Evolutionary conservation across 2,888 invertebrate genomes (phyloP).

Genomic region (Andrena bucephala): DNA sequence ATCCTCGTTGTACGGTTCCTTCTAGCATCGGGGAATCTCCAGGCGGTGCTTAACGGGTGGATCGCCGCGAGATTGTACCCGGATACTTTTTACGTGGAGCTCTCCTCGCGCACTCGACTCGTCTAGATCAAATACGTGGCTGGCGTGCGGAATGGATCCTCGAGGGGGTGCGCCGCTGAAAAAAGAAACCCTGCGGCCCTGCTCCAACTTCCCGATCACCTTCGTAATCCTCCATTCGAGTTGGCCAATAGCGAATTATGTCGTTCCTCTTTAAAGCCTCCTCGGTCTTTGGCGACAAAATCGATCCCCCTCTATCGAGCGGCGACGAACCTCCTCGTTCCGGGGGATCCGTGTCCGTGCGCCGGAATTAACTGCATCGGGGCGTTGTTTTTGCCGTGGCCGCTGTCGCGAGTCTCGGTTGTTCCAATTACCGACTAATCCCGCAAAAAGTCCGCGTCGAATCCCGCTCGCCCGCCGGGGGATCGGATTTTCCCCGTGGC

Average conservation of each 20-base stretch:
- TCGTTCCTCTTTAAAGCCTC: slow-evolving; percentile 48
- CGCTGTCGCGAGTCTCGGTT: slow-evolving; percentile 52
- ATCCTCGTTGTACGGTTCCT: too few species aligned
- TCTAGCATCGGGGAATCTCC: not conserved
- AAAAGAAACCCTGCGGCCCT: slow-evolving; percentile 31
- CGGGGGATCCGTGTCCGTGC: slow-evolving; percentile 27
- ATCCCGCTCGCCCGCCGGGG: slow-evolving; percentile 5
- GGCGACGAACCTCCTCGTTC: not conserved
- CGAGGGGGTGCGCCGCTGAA: not conserved
- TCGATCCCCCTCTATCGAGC: slow-evolving; percentile 20
- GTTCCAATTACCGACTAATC: slow-evolving; percentile 66
- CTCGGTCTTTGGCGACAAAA: slow-evolving; percentile 24
- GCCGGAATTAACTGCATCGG: slow-evolving; percentile 59
- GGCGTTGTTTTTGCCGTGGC: slow-evolving; percentile 54
- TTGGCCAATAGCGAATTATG: slow-evolving; percentile 66
- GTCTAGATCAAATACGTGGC: slow-evolving; percentile 41
- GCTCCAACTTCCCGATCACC: slow-evolving; percentile 66
- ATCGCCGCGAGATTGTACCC: slow-evolving; percentile 26
- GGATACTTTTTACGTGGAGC: slow-evolving; percentile 28
- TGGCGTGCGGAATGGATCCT: slow-evolving; percentile 28
- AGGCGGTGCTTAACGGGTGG: slow-evolving; percentile 21
- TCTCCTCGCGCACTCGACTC: slow-evolving; percentile 34
- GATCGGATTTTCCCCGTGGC: slow-evolving; percentile 12
- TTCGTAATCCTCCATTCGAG: slow-evolving; percentile 66
- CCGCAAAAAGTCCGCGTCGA: slow-evolving; percentile 50